A percentile compares a stretch with the other conserved stretches of the same genome.
phyloP scores from a whole-genome alignment of 2,797 vertebrate genomes.

The Emys orbicularis region DNA sequence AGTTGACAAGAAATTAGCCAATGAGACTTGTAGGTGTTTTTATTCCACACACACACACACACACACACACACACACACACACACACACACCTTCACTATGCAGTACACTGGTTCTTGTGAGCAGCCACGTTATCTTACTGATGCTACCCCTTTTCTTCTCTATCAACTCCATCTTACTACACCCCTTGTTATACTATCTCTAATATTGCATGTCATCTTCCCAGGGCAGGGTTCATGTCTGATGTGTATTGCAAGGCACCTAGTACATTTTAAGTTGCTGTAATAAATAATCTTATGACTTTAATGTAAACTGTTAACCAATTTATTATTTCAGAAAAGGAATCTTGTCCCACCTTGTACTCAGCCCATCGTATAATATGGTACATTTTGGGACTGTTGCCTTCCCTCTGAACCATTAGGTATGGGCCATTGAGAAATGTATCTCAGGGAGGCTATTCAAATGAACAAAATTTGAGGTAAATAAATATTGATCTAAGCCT shows the following conservation, averaged over 20 bases:
- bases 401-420: background rate
- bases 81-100: background rate
- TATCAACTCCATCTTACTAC: background rate
- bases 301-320: constrained; percentile 2
- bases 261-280: fast-evolving
- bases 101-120: background rate
- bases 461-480: background rate
- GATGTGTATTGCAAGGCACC: background rate
- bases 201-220: background rate
- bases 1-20: too few relatives aligned
- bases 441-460: background rate
- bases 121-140: too few relatives aligned
- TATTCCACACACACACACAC: too few relatives aligned
- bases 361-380: too few relatives aligned
- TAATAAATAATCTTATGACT: constrained; percentile 2
- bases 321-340: background rate
- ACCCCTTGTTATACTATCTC: background rate
- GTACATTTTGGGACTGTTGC: background rate
- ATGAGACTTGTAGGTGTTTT: too few relatives aligned
- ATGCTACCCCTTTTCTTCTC: too few relatives aligned
- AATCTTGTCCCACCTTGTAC: constrained; percentile 18
- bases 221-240: background rate
- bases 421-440: background rate
- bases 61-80: too few relatives aligned
- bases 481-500: background rate